Conservation (phyloP, 2,113 vertebrate species). For the Phaetusa simplex region DNA sequence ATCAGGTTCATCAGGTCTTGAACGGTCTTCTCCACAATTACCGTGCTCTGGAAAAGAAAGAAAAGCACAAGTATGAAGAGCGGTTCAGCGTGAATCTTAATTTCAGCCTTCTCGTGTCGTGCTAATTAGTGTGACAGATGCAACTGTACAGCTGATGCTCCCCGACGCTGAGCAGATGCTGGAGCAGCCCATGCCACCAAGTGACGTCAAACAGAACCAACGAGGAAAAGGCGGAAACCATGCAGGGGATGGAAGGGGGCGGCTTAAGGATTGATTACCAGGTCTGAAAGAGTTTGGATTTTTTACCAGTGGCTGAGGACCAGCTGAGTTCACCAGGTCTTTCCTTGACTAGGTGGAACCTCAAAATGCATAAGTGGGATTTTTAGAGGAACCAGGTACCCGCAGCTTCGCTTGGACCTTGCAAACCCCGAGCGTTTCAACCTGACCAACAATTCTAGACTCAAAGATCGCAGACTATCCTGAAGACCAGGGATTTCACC, state of each 20-base stretch:
- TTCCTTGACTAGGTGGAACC: neutral
- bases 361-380: neutral
- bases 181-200: neutral
- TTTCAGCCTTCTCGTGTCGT: neutral
- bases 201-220: rapidly evolving
- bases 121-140: neutral
- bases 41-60: slow-evolving; percentile 83
- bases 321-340: neutral
- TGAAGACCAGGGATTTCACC: neutral
- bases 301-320: neutral
- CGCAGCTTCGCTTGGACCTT: neutral
- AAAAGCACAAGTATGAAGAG: neutral
- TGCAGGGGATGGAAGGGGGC: neutral
- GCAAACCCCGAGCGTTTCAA: neutral
- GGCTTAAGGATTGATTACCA: neutral
- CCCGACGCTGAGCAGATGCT: rapidly evolving
- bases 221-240: neutral
- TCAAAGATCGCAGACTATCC: neutral
- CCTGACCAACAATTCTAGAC: neutral
- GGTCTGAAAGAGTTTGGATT: neutral
- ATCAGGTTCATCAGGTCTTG: slow-evolving; percentile 97
- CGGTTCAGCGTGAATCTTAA: rapidly evolving
- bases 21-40: slow-evolving; percentile 96
- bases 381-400: neutral
- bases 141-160: neutral